A percentile compares a stretch with the other conserved stretches of the same genome.
Conservation (phyloP, 2,797 vertebrate species). For the Cuniculus paca region DNA sequence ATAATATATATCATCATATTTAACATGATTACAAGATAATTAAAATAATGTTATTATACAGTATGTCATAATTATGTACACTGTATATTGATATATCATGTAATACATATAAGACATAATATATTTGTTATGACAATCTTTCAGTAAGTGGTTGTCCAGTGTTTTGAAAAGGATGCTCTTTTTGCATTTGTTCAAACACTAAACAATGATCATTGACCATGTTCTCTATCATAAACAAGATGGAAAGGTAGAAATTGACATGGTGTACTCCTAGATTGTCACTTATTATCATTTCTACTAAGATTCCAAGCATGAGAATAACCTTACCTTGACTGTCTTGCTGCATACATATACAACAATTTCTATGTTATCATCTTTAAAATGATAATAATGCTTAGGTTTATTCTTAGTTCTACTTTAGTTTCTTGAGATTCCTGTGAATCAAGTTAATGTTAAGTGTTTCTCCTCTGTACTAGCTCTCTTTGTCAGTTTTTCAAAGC, state of each 20-base stretch:
- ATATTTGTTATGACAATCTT: background rate
- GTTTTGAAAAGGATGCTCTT: background rate
- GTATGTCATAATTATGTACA: background rate
- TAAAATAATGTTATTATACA: background rate
- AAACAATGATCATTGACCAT: background rate
- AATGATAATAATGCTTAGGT: background rate
- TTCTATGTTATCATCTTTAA: background rate
- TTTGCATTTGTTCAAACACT: background rate
- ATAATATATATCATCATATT: background rate
- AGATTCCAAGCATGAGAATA: background rate
- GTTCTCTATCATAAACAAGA: background rate
- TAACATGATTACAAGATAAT: background rate
- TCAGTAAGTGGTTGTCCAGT: background rate
- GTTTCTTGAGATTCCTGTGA: background rate
- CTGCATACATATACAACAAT: background rate
- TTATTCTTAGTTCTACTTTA: background rate
- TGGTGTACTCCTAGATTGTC: background rate
- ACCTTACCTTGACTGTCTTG: background rate
- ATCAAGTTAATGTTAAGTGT: background rate
- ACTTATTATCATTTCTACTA: background rate
- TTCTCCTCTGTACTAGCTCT: background rate
- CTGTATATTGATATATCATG: background rate
- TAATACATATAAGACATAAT: background rate
- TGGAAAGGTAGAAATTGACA: background rate
- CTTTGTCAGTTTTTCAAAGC: background rate